phyloP scores from a whole-genome alignment of 2,888 invertebrate species.

The Erebia ligea region DNA sequence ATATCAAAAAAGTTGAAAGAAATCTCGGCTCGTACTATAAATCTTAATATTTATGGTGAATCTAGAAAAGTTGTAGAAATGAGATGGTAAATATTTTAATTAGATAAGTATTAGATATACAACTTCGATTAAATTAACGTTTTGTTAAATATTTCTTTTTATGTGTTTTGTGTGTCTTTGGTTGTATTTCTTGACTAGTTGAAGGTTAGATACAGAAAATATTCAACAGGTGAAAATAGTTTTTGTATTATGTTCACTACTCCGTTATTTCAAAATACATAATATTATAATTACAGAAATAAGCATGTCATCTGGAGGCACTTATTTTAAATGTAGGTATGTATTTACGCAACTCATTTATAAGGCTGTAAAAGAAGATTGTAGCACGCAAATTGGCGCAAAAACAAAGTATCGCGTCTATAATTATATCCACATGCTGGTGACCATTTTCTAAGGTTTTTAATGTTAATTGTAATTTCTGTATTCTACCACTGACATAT shows the following conservation, averaged over 20 bases:
- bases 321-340: conserved; percentile 24
- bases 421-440: conserved; percentile 30
- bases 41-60: too few relatives aligned
- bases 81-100: too few relatives aligned
- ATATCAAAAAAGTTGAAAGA: not conserved
- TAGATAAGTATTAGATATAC: too few relatives aligned
- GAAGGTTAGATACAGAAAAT: too few relatives aligned
- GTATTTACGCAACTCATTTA: conserved; percentile 12
- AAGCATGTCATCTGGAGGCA: not conserved
- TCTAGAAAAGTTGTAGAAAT: too few relatives aligned
- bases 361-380: conserved; percentile 26
- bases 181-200: too few relatives aligned
- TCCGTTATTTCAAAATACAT: not conserved
- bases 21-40: not conserved
- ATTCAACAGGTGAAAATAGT: too few relatives aligned
- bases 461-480: conserved; percentile 32
- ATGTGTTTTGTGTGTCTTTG: too few relatives aligned
- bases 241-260: not conserved
- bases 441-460: conserved; percentile 22
- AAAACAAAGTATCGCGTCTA: conserved; percentile 31
- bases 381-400: conserved; percentile 27
- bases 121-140: not conserved
- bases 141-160: not conserved
- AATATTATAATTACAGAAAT: not conserved
- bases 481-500: not conserved